phyloP scores from a whole-genome alignment of 2,888 invertebrate genomes.

The Drosophila mimica region DNA sequence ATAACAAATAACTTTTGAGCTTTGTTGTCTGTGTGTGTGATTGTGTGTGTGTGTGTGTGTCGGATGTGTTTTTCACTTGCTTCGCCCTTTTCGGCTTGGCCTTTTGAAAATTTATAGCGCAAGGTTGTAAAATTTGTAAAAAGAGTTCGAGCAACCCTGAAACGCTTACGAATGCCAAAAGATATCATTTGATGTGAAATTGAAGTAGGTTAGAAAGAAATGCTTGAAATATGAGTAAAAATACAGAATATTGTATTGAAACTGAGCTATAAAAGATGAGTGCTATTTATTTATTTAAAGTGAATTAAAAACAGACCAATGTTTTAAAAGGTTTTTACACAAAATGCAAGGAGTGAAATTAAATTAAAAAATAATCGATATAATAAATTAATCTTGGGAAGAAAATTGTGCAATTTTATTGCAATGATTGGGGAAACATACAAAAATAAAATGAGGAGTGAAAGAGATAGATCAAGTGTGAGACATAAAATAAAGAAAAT shows the following conservation, averaged over 20 bases:
- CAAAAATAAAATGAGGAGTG: not conserved
- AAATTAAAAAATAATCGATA: not conserved
- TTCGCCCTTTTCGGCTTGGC: conserved; percentile 16
- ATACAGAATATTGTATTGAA: not conserved
- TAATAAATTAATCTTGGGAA: too few species aligned
- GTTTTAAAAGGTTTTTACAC: not conserved
- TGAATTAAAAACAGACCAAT: not conserved
- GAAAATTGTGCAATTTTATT: not conserved
- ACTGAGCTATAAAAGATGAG: not conserved
- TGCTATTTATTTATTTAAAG: not conserved
- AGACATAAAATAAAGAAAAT: not conserved
- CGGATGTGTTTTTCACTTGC: conserved; percentile 24
- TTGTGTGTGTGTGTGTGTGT: conserved; percentile 16
- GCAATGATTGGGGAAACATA: not conserved
- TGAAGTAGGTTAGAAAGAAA: not conserved
- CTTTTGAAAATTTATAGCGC: conserved; percentile 30
- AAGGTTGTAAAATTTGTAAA: conserved; percentile 26
- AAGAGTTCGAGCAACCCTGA: conserved; percentile 29
- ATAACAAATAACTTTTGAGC: conserved; percentile 27
- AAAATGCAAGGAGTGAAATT: not conserved
- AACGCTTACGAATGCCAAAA: conserved; percentile 3
- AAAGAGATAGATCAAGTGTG: not conserved
- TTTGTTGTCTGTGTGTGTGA: conserved; percentile 5
- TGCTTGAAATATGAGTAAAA: not conserved
- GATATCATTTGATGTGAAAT: conserved; percentile 16